These are phyloP conservation scores for Lepidocolaptes lacrymiger DNA, from an alignment of 2,797 vertebrate species.

Conservation along the genomic window DNA sequence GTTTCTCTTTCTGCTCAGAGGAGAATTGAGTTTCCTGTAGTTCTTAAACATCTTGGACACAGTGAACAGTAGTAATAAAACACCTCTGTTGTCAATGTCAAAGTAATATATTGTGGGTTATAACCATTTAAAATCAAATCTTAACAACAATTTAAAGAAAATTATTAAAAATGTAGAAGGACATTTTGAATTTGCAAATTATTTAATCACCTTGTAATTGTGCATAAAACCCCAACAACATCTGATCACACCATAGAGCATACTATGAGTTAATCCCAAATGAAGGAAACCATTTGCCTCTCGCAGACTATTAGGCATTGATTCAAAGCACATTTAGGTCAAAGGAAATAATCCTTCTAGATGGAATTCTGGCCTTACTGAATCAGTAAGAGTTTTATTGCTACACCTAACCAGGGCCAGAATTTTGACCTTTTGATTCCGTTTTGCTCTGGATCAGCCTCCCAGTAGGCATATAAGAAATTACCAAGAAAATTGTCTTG, in stretches of 20 bases:
- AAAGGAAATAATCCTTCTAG: slow-evolving; percentile 57
- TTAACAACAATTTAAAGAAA: not conserved
- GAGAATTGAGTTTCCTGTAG: not conserved
- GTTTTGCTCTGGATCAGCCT: not conserved
- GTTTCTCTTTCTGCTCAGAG: not conserved
- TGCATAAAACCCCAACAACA: not conserved
- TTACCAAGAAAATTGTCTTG: not conserved
- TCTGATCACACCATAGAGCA: not conserved
- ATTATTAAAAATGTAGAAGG: not conserved
- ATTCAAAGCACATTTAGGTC: slow-evolving; percentile 64
- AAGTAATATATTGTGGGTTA: not conserved
- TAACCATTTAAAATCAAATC: not conserved
- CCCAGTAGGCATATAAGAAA: not conserved
- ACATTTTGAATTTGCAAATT: not conserved
- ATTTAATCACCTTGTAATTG: slow-evolving; percentile 1
- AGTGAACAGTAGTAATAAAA: not conserved
- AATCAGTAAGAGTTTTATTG: not conserved
- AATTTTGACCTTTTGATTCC: not conserved
- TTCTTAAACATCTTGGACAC: not conserved
- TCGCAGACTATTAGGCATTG: slow-evolving; percentile 47
- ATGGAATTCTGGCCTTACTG: slow-evolving; percentile 36
- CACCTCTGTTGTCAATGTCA: not conserved
- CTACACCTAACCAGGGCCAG: not conserved
- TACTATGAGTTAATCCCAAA: slow-evolving; percentile 46
- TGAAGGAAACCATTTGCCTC: slow-evolving; percentile 47